These are phyloP conservation scores for Mantis religiosa DNA, from an alignment of 2,888 invertebrate species.

Conservation along the genomic window DNA sequence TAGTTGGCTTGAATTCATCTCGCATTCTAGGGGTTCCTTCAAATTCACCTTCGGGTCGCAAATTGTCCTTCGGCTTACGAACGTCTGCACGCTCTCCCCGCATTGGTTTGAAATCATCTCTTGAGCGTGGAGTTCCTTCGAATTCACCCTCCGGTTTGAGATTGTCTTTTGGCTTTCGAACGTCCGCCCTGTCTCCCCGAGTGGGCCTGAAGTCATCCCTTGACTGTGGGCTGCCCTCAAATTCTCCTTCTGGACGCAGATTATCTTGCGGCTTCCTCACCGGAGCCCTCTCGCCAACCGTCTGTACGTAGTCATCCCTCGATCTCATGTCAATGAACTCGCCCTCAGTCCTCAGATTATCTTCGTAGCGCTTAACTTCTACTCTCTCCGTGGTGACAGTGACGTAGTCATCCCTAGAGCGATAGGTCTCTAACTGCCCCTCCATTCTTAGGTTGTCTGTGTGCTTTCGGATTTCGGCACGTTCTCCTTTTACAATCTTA, in stretches of 20 bases:
- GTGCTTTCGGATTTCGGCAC: slow-evolving; percentile 42
- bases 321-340: slow-evolving; percentile 33
- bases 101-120: slow-evolving; percentile 31
- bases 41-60: slow-evolving; percentile 56
- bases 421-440: slow-evolving; percentile 43
- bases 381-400: slow-evolving; percentile 56
- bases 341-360: slow-evolving; percentile 32
- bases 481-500: slow-evolving; percentile 55
- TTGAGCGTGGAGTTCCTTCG: slow-evolving; percentile 37
- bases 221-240: slow-evolving; percentile 47
- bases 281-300: slow-evolving; percentile 46
- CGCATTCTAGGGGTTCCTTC: slow-evolving; percentile 45
- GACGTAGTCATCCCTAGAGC: slow-evolving; percentile 18
- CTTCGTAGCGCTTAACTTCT: slow-evolving; percentile 42
- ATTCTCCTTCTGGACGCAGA: slow-evolving; percentile 51
- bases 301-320: slow-evolving; percentile 26
- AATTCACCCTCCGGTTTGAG: slow-evolving; percentile 35
- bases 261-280: slow-evolving; percentile 55
- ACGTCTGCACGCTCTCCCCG: slow-evolving; percentile 42
- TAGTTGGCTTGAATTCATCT: slow-evolving; percentile 36
- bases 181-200: slow-evolving; percentile 45
- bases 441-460: slow-evolving; percentile 44
- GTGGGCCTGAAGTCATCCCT: slow-evolving; percentile 44
- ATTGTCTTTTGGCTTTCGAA: slow-evolving; percentile 44
- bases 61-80: slow-evolving; percentile 43